Evolutionary conservation across 2,113 vertebrate species (phyloP), one percentile per base, ranked within the genome.

Genomic region (Noctilio leporinus): DNA sequence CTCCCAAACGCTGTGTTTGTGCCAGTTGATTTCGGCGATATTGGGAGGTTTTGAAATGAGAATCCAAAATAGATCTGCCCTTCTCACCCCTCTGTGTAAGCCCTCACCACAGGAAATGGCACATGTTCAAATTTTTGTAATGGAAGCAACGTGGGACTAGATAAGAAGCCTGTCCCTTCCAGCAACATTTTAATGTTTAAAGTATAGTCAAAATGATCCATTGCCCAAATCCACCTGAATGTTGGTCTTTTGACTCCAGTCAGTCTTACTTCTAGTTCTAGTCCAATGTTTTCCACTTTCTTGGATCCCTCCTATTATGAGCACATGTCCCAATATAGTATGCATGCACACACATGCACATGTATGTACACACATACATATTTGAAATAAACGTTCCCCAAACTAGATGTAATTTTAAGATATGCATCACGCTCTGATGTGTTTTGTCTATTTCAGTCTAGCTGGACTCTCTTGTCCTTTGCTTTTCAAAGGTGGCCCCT

Each of bases 71-170:
- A 98, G 98, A 98, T 92, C 80, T 98, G 97, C 97, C 98, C 98
- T 97, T 95, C 96, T 98, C 98, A 98, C 98, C 98, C 97, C 94
- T 96, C 97, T 95, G 93, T 96, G 97, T 96, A 90, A 96, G 97
- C 95, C 97, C 97, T 94, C 90, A 65, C 97, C 97, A 94, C 98
- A 98, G 98, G 98, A 99, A 98, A 98, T 99, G 98, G 98, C 98
- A 98, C 22, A 10, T 65, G 93, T 98, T 98, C 98, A 98, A 97
- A 47, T 85, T 95, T 98, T 97, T 80, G 20, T 96, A 76, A 95
- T 98, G 98, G 98, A 98, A 98, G 97, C 97, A 62, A 69, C 98
- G 86, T 6, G 96, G 85, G 94, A 93, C 96, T 57, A 98, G 98
- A 99, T 99, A 98, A 98, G 98, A 96, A 97, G 97, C 88, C 84